Percentiles rank a stretch among this genome's conserved stretches.
phyloP scores from a whole-genome alignment of 2,888 invertebrate species.

The Eueremaeus valkanovi region DNA sequence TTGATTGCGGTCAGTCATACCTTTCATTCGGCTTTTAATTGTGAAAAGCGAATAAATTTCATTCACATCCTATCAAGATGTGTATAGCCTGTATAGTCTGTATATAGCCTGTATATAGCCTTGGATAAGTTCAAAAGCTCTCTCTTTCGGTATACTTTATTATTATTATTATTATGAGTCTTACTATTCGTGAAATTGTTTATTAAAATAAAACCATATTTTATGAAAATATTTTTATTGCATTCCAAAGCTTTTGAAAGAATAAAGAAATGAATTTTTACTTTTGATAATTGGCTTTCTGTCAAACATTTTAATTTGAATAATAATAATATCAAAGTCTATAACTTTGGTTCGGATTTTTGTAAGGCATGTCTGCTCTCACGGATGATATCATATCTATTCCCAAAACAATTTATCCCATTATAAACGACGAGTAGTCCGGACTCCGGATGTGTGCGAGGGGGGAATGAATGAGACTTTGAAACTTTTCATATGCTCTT shows the following conservation, averaged over 20 bases:
- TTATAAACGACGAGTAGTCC: slow-evolving; percentile 21
- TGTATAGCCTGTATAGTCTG: too few species aligned
- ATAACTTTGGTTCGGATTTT: background rate
- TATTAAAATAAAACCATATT: background rate
- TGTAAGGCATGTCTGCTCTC: background rate
- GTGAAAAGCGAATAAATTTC: background rate
- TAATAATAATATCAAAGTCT: slow-evolving; percentile 11
- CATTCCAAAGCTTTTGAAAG: too few species aligned
- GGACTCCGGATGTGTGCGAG: slow-evolving; percentile 19
- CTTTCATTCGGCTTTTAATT: slow-evolving; percentile 5
- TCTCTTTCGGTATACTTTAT: too few species aligned
- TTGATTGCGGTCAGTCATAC: slow-evolving; percentile 5
- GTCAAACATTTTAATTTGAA: slow-evolving; percentile 1
- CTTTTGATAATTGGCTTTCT: background rate
- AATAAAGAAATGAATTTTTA: too few species aligned
- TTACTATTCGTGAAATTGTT: background rate
- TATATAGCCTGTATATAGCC: too few species aligned
- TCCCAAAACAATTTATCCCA: slow-evolving; percentile 16
- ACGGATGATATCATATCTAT: slow-evolving; percentile 10
- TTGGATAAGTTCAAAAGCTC: too few species aligned
- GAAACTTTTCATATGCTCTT: slow-evolving; percentile 4
- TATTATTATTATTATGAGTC: background rate
- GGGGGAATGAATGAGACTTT: slow-evolving; percentile 3
- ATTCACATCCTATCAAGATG: too few species aligned
- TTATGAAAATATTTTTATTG: background rate